Conservation (phyloP, 2,113 vertebrate genomes). For the Alectura lathami region DNA sequence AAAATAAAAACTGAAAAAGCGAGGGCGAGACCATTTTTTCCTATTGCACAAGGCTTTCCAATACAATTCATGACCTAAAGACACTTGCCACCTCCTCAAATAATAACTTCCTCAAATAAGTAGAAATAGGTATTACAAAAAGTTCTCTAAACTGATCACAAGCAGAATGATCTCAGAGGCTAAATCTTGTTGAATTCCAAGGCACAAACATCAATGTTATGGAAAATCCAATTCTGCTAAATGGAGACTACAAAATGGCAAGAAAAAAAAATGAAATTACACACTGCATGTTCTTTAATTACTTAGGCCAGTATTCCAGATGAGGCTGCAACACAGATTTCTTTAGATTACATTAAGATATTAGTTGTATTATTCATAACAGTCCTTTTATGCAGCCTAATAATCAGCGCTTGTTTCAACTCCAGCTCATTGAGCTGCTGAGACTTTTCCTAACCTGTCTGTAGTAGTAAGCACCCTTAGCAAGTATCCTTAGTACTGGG, state of each 20-base stretch:
- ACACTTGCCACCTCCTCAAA: not conserved
- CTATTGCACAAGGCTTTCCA: rapidly evolving
- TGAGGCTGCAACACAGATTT: not conserved
- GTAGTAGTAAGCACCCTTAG: not conserved
- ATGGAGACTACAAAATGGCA: not conserved
- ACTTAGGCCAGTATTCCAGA: not conserved
- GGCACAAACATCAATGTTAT: not conserved
- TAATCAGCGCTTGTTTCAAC: not conserved
- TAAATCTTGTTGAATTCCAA: not conserved
- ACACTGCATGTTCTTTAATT: not conserved
- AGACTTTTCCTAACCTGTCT: not conserved
- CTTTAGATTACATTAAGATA: not conserved
- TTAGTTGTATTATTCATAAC: not conserved
- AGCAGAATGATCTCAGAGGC: not conserved
- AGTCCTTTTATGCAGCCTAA: not conserved
- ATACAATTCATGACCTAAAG: rapidly evolving
- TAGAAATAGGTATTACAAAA: not conserved
- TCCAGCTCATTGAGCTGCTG: not conserved
- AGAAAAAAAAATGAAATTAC: not conserved
- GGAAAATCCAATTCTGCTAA: not conserved
- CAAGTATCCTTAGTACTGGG: not conserved
- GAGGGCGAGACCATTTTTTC: not conserved
- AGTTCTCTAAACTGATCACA: not conserved
- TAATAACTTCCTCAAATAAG: not conserved
- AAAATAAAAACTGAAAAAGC: not conserved